These are phyloP conservation scores for Calameuta idolon DNA, from an alignment of 2,888 invertebrate genomes.

Conservation along the genomic window DNA sequence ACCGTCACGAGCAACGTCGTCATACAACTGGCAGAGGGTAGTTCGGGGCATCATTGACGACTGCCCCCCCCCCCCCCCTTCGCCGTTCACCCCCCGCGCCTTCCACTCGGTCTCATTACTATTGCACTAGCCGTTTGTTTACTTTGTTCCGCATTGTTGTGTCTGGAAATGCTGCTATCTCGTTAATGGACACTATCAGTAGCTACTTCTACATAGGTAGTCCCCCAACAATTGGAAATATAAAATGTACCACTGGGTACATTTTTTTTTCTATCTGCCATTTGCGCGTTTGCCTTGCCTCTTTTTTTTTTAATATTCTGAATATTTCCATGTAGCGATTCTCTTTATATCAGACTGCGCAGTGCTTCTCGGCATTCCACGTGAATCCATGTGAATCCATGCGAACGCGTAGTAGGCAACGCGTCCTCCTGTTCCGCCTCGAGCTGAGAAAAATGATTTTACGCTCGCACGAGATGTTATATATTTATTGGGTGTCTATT, in stretches of 20 bases:
- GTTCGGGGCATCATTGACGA: conserved; percentile 12
- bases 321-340: not conserved
- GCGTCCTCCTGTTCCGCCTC: not conserved
- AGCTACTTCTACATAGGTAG: not conserved
- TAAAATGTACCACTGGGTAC: not conserved
- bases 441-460: not conserved
- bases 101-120: conserved; percentile 30
- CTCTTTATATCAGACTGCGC: not conserved
- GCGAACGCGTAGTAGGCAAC: not conserved
- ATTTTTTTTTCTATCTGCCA: not conserved
- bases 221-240: not conserved
- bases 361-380: not conserved
- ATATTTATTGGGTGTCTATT: not conserved
- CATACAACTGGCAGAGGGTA: not conserved
- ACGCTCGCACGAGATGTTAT: not conserved
- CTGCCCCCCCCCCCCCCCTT: conserved; percentile 19
- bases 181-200: conserved; percentile 46
- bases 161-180: conserved; percentile 34
- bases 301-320: not conserved
- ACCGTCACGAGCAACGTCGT: not conserved
- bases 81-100: not conserved
- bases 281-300: not conserved
- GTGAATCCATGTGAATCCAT: not conserved
- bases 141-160: conserved; percentile 61
- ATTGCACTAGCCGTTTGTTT: conserved; percentile 53